Evolutionary conservation across 2,888 invertebrate species (phyloP).

Genomic region (Chrysodeixis includens): DNA sequence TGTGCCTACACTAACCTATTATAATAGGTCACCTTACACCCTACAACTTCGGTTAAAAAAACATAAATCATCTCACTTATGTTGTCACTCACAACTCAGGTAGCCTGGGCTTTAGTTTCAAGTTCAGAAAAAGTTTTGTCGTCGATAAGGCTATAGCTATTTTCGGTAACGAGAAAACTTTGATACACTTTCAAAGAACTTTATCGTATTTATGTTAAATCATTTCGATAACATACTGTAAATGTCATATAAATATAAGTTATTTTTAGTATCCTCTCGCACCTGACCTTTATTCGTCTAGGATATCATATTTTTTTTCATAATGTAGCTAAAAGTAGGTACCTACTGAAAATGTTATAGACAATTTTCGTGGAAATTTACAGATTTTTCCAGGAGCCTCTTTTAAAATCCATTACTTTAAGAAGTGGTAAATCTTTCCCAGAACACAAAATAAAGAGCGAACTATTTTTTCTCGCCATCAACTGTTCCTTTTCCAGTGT

Average conservation of each 20-base stretch:
- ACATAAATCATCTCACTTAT: constrained; percentile 12
- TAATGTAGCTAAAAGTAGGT: no score
- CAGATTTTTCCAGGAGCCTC: background rate
- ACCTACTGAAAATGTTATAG: no score
- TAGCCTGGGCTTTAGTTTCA: background rate
- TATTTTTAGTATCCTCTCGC: background rate
- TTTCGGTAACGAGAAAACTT: background rate
- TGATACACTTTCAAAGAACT: background rate
- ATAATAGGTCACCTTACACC: constrained; percentile 1
- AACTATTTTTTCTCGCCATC: constrained; percentile 18
- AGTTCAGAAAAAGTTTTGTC: no score
- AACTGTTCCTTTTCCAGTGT: background rate
- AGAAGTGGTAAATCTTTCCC: background rate
- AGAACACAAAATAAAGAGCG: background rate
- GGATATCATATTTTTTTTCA: background rate
- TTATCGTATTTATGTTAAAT: background rate
- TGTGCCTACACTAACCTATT: constrained; percentile 14
- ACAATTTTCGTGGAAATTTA: no score
- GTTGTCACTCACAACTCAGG: background rate
- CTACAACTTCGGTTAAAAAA: constrained; percentile 23
- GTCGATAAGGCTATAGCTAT: background rate
- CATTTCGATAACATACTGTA: background rate
- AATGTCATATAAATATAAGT: background rate
- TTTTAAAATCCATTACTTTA: background rate
- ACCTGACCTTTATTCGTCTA: background rate